phyloP scores from a whole-genome alignment of 2,888 invertebrate species.

The Drosophila kuntzei region DNA sequence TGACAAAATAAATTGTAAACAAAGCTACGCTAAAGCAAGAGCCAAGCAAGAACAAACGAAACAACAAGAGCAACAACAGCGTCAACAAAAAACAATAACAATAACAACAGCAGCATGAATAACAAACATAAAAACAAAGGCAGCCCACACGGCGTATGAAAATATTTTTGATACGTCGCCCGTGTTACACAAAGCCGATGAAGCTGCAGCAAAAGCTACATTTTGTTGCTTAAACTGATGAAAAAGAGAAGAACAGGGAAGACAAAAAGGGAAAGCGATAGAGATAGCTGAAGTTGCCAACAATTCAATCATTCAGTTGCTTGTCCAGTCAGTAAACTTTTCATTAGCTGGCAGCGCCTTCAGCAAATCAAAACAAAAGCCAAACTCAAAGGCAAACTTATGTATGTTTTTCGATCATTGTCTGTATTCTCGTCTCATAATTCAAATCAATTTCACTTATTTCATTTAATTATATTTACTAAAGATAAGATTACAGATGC shows the following conservation, averaged over 20 bases:
- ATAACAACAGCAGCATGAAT: conserved; percentile 27
- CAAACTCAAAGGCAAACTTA: background rate
- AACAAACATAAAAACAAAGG: conserved; percentile 55
- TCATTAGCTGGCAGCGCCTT: conserved; percentile 18
- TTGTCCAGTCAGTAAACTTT: conserved; percentile 5
- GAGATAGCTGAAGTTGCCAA: conserved; percentile 13
- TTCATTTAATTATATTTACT: background rate
- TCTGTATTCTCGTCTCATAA: background rate
- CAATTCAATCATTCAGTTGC: conserved; percentile 14
- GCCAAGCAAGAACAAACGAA: conserved; percentile 32
- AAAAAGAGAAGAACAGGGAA: background rate
- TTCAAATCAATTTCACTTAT: conserved; percentile 9
- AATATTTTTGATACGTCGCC: conserved; percentile 42
- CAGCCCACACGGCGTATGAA: conserved; percentile 49
- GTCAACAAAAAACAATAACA: conserved; percentile 23
- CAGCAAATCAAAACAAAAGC: conserved; percentile 2
- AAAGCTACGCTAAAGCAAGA: conserved; percentile 61
- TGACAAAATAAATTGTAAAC: conserved; percentile 79
- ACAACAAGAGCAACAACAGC: conserved; percentile 11
- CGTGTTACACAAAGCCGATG: conserved; percentile 43
- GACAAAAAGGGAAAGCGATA: too few relatives aligned
- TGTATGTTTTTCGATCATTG: background rate
- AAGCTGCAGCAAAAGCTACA: conserved; percentile 30
- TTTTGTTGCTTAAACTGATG: conserved; percentile 8
- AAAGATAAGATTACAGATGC: background rate